phyloP scores from a whole-genome alignment of 2,888 invertebrate species.

The Eilema caniola region DNA sequence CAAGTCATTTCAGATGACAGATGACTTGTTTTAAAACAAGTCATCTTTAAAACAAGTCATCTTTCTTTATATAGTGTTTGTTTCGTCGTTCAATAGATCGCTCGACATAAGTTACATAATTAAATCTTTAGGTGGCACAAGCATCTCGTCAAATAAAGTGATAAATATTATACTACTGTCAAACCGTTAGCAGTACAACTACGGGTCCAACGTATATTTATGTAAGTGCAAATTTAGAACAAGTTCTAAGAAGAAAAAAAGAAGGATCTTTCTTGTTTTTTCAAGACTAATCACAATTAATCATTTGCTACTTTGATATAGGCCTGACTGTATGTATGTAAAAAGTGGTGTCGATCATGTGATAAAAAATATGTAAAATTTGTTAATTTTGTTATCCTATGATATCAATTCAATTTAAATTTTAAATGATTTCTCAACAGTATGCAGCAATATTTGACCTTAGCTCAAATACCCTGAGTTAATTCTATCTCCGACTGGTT shows the following conservation, averaged over 20 bases:
- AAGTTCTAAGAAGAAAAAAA: neutral
- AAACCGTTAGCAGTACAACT: neutral
- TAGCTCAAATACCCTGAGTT: neutral
- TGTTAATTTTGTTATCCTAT: too few species aligned
- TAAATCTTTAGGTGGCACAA: neutral
- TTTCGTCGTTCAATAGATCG: neutral
- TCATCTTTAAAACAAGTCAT: neutral
- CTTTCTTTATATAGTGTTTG: neutral
- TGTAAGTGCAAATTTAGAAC: neutral
- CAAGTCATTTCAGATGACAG: too few species aligned
- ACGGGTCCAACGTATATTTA: neutral
- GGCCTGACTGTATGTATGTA: too few species aligned
- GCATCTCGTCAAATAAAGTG: neutral
- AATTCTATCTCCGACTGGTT: neutral
- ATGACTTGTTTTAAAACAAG: too few species aligned
- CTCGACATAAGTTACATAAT: neutral
- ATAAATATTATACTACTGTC: neutral
- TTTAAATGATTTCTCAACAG: neutral
- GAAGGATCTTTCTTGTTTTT: too few species aligned
- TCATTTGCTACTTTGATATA: too few species aligned
- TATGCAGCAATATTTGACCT: neutral
- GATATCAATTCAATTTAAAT: neutral
- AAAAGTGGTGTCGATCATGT: too few species aligned
- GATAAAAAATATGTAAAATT: too few species aligned
- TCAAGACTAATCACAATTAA: too few species aligned